Conservation (phyloP, 2,113 vertebrate genomes). For the Kobus ellipsiprymnus region DNA sequence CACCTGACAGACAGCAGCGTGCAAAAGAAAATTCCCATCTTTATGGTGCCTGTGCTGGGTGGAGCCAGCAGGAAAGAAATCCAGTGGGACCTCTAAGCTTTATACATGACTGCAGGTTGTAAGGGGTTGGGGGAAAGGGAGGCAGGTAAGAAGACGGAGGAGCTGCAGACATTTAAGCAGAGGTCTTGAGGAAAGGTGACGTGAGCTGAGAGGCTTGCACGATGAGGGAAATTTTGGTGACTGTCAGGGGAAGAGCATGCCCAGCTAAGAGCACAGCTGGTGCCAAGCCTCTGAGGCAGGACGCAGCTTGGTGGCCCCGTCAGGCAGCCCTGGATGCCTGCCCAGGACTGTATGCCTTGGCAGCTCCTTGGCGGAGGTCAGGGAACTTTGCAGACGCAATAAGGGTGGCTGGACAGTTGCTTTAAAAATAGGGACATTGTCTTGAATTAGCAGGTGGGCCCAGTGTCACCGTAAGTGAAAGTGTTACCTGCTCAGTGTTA, state of each 20-base stretch:
- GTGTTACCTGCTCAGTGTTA: neutral
- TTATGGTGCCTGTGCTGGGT: neutral
- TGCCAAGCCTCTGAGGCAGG: neutral
- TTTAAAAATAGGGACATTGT: neutral
- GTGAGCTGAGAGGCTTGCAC: fast-evolving
- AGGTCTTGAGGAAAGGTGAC: neutral
- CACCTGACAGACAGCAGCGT: fast-evolving
- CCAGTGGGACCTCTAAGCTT: fast-evolving
- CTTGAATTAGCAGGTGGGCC: neutral
- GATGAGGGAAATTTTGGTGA: neutral
- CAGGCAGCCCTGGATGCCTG: neutral
- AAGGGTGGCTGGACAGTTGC: neutral
- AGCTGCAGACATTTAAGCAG: fast-evolving
- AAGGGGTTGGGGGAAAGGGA: neutral
- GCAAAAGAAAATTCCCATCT: neutral
- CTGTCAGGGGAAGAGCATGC: neutral
- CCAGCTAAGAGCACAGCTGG: neutral
- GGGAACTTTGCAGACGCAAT: neutral
- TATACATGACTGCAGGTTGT: neutral
- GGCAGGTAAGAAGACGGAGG: fast-evolving
- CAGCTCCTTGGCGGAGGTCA: neutral
- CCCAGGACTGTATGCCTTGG: neutral
- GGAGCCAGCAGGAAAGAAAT: neutral
- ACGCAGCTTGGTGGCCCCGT: fast-evolving
- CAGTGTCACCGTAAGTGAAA: neutral